These are phyloP conservation scores for Chloroceryle inda DNA, from an alignment of 2,797 vertebrate genomes.

Conservation along the genomic window DNA sequence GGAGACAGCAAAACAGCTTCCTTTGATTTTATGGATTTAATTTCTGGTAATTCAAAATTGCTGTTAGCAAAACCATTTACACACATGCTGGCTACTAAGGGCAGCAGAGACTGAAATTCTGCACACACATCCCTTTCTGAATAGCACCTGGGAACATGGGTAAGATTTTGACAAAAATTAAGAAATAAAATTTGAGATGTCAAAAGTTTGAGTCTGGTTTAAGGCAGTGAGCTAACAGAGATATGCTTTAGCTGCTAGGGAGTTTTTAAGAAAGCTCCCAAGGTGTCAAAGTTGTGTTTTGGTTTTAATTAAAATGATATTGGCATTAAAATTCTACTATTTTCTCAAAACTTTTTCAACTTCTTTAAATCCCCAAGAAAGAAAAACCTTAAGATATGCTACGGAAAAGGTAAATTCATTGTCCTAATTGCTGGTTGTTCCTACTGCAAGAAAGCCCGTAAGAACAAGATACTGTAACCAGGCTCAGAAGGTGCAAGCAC, in stretches of 20 bases:
- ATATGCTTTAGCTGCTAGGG: not conserved
- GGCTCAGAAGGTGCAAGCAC: not conserved
- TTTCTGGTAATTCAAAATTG: not conserved
- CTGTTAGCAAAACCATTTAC: not conserved
- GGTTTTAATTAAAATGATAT: not conserved
- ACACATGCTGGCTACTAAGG: not conserved
- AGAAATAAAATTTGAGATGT: not conserved
- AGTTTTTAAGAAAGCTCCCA: not conserved
- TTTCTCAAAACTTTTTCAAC: not conserved
- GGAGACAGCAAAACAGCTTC: not conserved
- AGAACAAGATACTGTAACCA: not conserved
- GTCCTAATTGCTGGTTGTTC: not conserved
- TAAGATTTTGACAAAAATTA: not conserved
- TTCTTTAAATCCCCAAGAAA: not conserved
- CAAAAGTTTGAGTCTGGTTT: not conserved
- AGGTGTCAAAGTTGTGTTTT: not conserved
- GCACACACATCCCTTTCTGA: accelerated
- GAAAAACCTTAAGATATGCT: not conserved
- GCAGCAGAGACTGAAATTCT: not conserved
- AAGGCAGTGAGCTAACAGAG: not conserved
- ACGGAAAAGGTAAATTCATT: not conserved
- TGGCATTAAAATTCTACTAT: not conserved
- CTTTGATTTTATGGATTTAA: not conserved
- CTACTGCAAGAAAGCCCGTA: not conserved
- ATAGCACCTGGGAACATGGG: not conserved